phyloP scores from a whole-genome alignment of 2,888 invertebrate genomes.

The Eupeodes luniger region DNA sequence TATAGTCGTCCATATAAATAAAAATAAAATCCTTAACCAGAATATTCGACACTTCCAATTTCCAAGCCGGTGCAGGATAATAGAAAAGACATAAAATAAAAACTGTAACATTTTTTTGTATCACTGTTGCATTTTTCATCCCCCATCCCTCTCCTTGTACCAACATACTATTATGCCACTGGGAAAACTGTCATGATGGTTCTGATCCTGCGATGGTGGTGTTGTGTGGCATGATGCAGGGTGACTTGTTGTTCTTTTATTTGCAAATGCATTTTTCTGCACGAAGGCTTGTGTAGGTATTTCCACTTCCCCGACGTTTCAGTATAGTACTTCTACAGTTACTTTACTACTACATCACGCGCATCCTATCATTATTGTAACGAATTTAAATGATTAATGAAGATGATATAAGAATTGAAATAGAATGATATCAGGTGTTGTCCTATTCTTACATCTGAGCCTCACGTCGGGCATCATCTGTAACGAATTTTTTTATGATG shows the following conservation, averaged over 20 bases:
- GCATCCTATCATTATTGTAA: slow-evolving; percentile 81
- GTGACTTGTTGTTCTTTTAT: slow-evolving; percentile 7
- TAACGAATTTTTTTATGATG: no score
- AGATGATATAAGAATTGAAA: no score
- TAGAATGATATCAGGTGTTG: no score
- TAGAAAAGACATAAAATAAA: slow-evolving; percentile 64
- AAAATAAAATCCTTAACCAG: slow-evolving; percentile 46
- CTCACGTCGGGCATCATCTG: no score
- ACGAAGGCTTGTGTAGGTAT: slow-evolving; percentile 32
- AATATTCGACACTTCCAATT: slow-evolving; percentile 36
- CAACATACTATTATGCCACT: background rate
- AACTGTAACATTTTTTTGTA: slow-evolving; percentile 62
- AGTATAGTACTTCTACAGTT: background rate
- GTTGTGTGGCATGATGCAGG: no score
- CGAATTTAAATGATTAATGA: no score
- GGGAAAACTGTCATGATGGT: slow-evolving; percentile 9
- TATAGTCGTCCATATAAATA: slow-evolving; percentile 12
- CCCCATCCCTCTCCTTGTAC: slow-evolving; percentile 6
- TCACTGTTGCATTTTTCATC: slow-evolving; percentile 35
- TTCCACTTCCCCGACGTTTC: background rate
- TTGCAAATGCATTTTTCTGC: slow-evolving; percentile 55
- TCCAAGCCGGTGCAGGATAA: slow-evolving; percentile 48
- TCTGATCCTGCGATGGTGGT: no score
- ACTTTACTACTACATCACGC: slow-evolving; percentile 38
- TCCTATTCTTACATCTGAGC: no score